Evolutionary conservation across 2,797 vertebrate species (phyloP), one percentile per base, ranked within the genome.

Genomic region (Sebastes hubbsi): DNA sequence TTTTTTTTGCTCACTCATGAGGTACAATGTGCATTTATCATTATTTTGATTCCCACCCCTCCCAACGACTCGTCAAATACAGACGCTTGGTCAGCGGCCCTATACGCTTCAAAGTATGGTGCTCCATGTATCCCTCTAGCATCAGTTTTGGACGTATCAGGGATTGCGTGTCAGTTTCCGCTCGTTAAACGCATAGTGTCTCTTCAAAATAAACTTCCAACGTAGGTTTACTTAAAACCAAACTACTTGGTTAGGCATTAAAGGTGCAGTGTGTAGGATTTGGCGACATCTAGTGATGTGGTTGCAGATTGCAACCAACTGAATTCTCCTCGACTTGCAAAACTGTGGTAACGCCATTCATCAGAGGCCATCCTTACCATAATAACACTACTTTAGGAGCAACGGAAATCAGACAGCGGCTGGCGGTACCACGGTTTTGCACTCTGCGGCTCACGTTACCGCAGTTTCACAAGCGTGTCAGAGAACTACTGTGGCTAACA

Each of bases 1-100:
- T 4, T 64, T 77, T 64, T 64, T 34, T 76, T 52, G 75, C 78
- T 78, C 72, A 30, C 72, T 54, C 62, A 24, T 54, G n/a, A 78
- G 63, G 27, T 36, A 24, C 8, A 18, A 9, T 22, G 13, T 46
- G 18, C 62, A 49, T 76, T 79, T 25, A 75, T 84, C 76, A 64
- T 65, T 46, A 56, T 62, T n/a, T n/a, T 46, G 12, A 20, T 5
- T 55, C n/a, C 22, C 54, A 55, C n/a, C 22, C n/a, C 49, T 54
- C n/a, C n/a, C 61, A 1, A 22, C n/a, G 6, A 22, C n/a, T 61
- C 2, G 30, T 34, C 59, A 34, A n/a, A 32, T 36, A 22, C 20
- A 34, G n/a, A 64, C 8, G 13, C 62, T 9, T 52, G 49, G 49
- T 61, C 59, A 22, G 14, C 4, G 6, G 25, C 56, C 56, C 4